Base-by-base conservation (phyloP, 2,888 invertebrate genomes). In the Ectemnius cavifrons region DNA sequence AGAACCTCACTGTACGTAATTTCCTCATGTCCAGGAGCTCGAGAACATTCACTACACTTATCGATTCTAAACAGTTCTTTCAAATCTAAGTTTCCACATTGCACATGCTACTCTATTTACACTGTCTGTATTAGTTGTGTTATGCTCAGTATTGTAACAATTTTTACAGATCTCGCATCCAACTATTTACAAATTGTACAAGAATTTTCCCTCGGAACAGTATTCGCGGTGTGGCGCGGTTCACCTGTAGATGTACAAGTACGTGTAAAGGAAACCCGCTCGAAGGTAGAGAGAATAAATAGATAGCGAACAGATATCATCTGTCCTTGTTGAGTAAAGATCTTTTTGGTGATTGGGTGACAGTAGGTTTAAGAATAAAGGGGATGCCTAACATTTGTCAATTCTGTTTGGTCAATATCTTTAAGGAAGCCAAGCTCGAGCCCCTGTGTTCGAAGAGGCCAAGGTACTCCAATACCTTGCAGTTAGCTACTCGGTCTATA, bases 161-260 rank as follows among this genome's bases (percentile, higher is more conserved):
- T 37, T 37, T 4, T 37, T 37, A 37, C 28, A 37, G 2, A 6
- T n/a, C 28, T 37, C 5, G 28, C 28, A 37, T 0, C 8, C 28
- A 8, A 37, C 28, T 20, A 37, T 37, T 37, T 37, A 37, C 28
- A 37, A 37, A 37, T 37, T 37, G 4, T 37, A 37, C 28, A 37
- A 37, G 37, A 37, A 6, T 8, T 37, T 2, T 11, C 37, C 11
- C 4, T 37, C 4, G 37, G 5, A 6, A 8, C 16, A 64, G 4
- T 61, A 46, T 13, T 37, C 8, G 8, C 37, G 37, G 28, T 37
- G 28, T 37, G 4, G 2, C 4, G 27, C 11, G 16, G 57, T 64
- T 46, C 45, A 67, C 62, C 65, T 68, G 67, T 66, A 71, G 67
- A 63, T 75, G 65, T 66, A 66, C 71, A 57, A 59, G 18, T 52